Evolutionary conservation across 2,888 invertebrate species (phyloP).

Genomic region (Mythimna loreyi): DNA sequence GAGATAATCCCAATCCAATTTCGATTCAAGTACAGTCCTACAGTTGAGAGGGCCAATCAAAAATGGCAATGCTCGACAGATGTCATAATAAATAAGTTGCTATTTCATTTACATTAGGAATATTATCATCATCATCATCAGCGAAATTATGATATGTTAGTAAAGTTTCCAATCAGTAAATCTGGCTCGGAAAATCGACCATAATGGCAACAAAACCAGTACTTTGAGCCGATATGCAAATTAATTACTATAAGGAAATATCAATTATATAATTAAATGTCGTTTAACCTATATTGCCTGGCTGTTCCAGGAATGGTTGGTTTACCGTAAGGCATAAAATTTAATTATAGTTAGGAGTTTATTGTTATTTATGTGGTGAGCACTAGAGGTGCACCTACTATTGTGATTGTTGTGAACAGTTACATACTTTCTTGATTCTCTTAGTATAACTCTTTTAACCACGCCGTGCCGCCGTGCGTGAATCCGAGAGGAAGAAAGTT

Average conservation of each 20-base stretch:
- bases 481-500: no score
- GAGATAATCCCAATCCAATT: conserved; percentile 75
- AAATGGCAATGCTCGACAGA: conserved; percentile 71
- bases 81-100: conserved; percentile 35
- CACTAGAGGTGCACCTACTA: conserved; percentile 1
- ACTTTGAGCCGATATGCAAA: conserved; percentile 56
- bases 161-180: conserved; percentile 37
- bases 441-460: no score
- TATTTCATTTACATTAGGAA: no score
- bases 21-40: conserved; percentile 69
- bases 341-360: conserved; percentile 24
- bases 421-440: no score
- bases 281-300: conserved; percentile 54
- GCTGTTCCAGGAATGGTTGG: conserved; percentile 40
- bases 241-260: conserved; percentile 58
- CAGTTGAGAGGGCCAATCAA: conserved; percentile 71
- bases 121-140: background rate
- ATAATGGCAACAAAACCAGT: conserved; percentile 49
- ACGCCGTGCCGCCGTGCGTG: no score
- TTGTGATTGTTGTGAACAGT: no score
- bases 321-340: conserved; percentile 34
- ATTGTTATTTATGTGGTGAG: conserved; percentile 10
- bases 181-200: conserved; percentile 42
- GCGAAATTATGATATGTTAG: conserved; percentile 21
- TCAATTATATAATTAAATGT: conserved; percentile 60